These are phyloP conservation scores for Helicorthomorpha holstii DNA, from an alignment of 1,140 invertebrate species.

Conservation along the genomic window DNA sequence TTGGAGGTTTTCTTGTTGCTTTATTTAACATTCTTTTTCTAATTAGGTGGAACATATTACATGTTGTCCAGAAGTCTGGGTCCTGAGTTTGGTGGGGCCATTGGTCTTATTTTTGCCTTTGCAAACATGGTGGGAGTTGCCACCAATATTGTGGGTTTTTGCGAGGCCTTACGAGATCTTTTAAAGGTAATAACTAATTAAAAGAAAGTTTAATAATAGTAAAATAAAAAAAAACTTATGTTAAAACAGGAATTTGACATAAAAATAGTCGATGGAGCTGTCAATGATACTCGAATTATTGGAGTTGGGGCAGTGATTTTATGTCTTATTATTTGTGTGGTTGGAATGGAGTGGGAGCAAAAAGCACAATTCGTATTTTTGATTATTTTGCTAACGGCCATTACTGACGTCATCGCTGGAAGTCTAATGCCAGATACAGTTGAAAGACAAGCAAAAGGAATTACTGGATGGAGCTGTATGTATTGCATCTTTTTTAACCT, in stretches of 20 bases:
- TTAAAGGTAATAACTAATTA: neutral
- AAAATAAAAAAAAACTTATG: neutral
- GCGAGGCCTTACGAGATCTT: conserved; percentile 51
- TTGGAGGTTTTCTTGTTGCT: neutral
- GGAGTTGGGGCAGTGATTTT: conserved; percentile 10
- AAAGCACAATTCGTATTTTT: conserved; percentile 71
- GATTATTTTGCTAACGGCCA: conserved; percentile 70
- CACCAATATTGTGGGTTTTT: conserved; percentile 97
- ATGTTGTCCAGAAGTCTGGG: conserved; percentile 92
- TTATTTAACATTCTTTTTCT: neutral
- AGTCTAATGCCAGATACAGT: conserved; percentile 55
- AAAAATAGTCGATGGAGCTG: conserved; percentile 51
- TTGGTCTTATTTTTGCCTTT: conserved; percentile 91
- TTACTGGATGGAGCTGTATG: conserved; percentile 74
- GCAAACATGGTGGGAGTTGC: conserved; percentile 92
- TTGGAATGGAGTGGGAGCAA: conserved; percentile 16
- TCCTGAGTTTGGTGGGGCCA: conserved; percentile 92
- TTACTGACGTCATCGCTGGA: conserved; percentile 75
- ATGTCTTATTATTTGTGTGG: conserved; percentile 11
- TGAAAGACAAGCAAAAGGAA: conserved; percentile 57
- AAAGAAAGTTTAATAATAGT: neutral
- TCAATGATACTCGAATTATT: conserved; percentile 60
- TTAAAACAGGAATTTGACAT: conserved; percentile 27
- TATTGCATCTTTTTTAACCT: too few relatives aligned
- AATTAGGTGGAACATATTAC: conserved; percentile 82